Percentiles rank a stretch among this genome's conserved stretches.
Evolutionary conservation across 2,888 invertebrate species (phyloP).

Genomic region (Geophilus truncorum): DNA sequence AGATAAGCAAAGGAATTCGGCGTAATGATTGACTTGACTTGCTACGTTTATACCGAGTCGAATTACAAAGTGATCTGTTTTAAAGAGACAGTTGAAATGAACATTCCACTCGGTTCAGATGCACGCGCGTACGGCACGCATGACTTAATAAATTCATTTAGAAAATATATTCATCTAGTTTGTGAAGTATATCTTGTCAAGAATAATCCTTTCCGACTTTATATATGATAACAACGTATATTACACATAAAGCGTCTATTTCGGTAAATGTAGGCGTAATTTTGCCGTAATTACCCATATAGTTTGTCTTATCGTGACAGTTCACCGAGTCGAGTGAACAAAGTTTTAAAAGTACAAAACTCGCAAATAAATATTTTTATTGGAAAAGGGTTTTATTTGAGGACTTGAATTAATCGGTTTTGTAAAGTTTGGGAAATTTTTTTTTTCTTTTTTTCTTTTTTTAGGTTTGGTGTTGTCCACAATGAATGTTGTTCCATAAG

Average conservation of each 20-base stretch:
- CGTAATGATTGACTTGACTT: background rate
- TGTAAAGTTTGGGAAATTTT: too few relatives aligned
- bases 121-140: background rate
- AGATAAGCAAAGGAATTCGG: background rate
- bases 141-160: background rate
- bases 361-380: background rate
- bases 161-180: background rate
- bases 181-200: background rate
- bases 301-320: background rate
- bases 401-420: background rate
- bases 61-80: background rate
- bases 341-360: background rate
- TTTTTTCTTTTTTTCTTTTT: background rate
- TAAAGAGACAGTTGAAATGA: conserved; percentile 3
- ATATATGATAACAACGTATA: background rate
- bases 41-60: background rate
- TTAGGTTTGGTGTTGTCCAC: background rate
- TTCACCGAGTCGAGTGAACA: background rate
- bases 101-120: background rate
- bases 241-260: background rate
- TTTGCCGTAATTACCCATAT: background rate
- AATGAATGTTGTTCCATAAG: background rate
- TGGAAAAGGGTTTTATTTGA: background rate
- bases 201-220: background rate
- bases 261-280: background rate